These are phyloP conservation scores for Daphoenositta chrysoptera DNA, from an alignment of 2,113 vertebrate species.

Conservation along the genomic window DNA sequence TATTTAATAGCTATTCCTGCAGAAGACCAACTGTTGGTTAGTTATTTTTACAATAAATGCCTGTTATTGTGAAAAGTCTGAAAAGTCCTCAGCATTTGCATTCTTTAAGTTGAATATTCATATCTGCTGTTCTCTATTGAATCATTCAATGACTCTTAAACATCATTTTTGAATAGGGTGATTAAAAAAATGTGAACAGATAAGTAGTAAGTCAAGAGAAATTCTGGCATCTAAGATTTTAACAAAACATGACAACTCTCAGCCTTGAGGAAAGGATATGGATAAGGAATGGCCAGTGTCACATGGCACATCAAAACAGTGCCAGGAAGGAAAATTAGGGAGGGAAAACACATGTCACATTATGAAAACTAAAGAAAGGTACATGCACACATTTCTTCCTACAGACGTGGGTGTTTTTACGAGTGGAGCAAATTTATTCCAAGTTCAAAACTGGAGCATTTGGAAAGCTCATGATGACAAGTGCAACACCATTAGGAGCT, in stretches of 20 bases:
- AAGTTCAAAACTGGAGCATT: conserved; percentile 2
- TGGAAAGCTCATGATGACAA: background rate
- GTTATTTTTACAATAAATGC: background rate
- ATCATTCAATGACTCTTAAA: background rate
- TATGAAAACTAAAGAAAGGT: background rate
- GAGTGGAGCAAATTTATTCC: background rate
- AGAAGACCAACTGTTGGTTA: background rate
- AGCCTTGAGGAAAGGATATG: background rate
- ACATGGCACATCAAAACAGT: background rate
- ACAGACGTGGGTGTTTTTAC: background rate
- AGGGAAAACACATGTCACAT: background rate
- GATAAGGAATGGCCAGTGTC: background rate
- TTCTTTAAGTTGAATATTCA: background rate
- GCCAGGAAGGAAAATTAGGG: background rate
- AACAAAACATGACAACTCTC: background rate
- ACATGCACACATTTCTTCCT: background rate
- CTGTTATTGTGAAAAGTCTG: background rate
- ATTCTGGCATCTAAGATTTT: background rate
- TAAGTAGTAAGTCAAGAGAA: background rate
- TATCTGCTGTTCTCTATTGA: background rate
- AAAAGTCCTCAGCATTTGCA: background rate
- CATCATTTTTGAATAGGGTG: background rate
- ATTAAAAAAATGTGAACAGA: background rate
- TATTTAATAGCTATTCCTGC: background rate
- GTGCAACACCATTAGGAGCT: background rate